These are phyloP conservation scores for Odontomyia ornata DNA, from an alignment of 2,888 invertebrate species.

Conservation along the genomic window DNA sequence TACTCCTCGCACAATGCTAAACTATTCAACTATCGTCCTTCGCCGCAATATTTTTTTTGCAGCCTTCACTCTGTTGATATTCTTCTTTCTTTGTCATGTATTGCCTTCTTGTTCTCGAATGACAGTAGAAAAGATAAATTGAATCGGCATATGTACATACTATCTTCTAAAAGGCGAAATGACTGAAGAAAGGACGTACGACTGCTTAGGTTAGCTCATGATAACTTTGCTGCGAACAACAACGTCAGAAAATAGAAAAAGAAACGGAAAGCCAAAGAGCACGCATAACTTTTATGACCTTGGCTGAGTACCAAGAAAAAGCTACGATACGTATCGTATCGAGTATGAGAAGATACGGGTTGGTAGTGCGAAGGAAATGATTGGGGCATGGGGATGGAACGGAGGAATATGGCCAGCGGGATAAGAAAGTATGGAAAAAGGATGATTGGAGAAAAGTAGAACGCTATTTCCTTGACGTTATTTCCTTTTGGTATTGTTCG, in stretches of 20 bases:
- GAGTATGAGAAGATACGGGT: neutral
- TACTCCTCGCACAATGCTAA: neutral
- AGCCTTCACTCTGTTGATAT: no score
- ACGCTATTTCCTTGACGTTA: slow-evolving; percentile 2
- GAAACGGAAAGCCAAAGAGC: slow-evolving; percentile 36
- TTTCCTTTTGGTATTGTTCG: slow-evolving; percentile 9
- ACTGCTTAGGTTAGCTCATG: neutral
- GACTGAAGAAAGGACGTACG: neutral
- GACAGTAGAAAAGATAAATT: slow-evolving; percentile 17
- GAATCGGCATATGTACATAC: slow-evolving; percentile 24
- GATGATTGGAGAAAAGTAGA: slow-evolving; percentile 11
- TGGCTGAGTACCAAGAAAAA: slow-evolving; percentile 37
- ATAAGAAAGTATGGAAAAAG: neutral
- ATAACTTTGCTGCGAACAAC: slow-evolving; percentile 14
- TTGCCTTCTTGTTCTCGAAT: slow-evolving; percentile 11
- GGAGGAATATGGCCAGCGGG: neutral
- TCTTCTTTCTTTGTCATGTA: neutral
- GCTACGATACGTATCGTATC: neutral
- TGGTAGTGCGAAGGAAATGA: neutral
- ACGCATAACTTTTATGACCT: slow-evolving; percentile 44
- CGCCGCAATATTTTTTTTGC: neutral
- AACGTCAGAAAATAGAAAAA: slow-evolving; percentile 26
- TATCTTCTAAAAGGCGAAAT: neutral
- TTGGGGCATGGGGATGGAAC: neutral
- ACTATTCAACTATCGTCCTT: neutral